Base-by-base conservation (phyloP, 2,113 vertebrate species). In the Pangasianodon hypophthalmus region DNA sequence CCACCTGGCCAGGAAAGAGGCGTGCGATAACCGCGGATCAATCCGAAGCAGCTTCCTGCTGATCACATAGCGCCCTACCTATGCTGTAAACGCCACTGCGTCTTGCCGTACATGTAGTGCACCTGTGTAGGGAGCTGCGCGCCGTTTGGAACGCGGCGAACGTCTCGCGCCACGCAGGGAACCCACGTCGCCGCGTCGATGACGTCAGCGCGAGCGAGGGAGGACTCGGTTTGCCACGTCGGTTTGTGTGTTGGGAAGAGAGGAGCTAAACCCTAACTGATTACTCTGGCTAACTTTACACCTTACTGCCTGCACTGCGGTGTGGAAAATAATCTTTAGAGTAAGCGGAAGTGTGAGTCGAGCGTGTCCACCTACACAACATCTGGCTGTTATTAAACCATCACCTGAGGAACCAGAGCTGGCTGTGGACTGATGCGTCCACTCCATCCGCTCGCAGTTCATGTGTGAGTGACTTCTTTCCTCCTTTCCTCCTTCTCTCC, bases 211-310 rank as follows among this genome's bases (percentile, higher is more conserved):
- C 56, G 37, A 29, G 3, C 81, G 93, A 93, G 91, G 93, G 95
- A 84, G 95, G 94, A 94, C 79, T 93, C 81, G 91, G 52, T 95
- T 91, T 96, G 96, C 96, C 96, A 96, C 96, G 96, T 96, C 95
- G 96, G 95, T 96, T 91, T 94, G 91, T 85, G 93, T 93, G 94
- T 88, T 93, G 86, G 60, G 79, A 71, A 73, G 88, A 90, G n/a
- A 13, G 79, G 29, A 67, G 91, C 81, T 87, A 80, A 54, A 13
- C 60, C 6, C 90, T 91, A 91, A 91, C 93, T n/a, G 46, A 52
- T 62, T 80, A 48, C 60, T 73, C 46, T 41, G 71, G 10, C 8
- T 83, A 52, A 83, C 71, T 58, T 89, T 52, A 1, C 2, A 44
- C 26, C 56, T 60, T 58, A 14, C 44, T 26, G 52, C 1, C n/a